Evolutionary conservation across 2,797 vertebrate species (phyloP), one percentile per base, ranked within the genome.

Genomic region (Macroramphosus scolopax): DNA sequence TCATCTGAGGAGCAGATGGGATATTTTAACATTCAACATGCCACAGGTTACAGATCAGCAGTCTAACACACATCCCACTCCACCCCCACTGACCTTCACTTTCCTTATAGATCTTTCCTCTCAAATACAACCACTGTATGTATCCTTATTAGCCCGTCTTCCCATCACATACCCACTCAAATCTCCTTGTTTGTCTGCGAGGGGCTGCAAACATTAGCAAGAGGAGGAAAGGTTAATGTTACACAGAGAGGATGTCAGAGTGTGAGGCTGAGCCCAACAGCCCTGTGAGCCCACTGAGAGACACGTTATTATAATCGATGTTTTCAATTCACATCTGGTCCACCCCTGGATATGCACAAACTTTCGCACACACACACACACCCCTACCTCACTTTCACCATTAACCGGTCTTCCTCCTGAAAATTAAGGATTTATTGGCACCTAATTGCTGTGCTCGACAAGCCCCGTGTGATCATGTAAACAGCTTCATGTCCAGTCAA

Each of bases 21-120:
- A 34, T 78, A 68, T 77, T 83, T 83, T 75, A 82, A 68, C 71
- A 81, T 77, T 67, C 49, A 53, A 34, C 66, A 65, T 68, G 52
- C 71, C 75, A 68, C 48, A 54, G 67, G 73, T 72, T 67, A 80
- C 66, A 68, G 58, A 73, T 78, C 72, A 72, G 49, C 67, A 84
- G 60, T 72, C 77, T 60, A 53, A 72, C 40, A 35, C 68, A 63
- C 74, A 58, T 55, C 51, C 34, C 52, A 39, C 54, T 59, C 31
- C 36, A 50, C 62, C 47, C 29, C 12, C 46, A 22, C 43, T 37
- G 38, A 5, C 34, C 59, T 64, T 59, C 55, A 26, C 63, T 63
- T 36, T 37, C 46, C 30, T 46, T 18, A 33, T 39, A 51, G 48
- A 61, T 66, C 42, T 25, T 44, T 13, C 40, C 31, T 30, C 12